A percentile compares a stretch with the other conserved stretches of the same genome.
Conservation (phyloP, 1,140 invertebrate species). For the Batillaria attramentaria region DNA sequence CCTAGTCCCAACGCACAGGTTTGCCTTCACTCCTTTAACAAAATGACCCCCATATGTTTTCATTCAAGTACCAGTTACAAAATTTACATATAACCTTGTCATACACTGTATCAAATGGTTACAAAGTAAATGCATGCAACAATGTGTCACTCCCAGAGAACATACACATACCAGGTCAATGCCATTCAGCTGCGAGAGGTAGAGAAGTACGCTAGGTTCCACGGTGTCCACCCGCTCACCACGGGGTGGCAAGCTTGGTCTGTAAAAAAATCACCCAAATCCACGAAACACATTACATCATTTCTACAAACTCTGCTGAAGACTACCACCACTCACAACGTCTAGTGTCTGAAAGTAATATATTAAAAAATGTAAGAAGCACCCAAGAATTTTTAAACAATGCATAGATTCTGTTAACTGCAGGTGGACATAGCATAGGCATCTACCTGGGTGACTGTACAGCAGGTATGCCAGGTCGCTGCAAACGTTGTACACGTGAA, state of each 20-base stretch:
- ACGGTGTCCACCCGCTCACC: constrained; percentile 26
- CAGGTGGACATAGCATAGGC: no score
- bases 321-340: neutral
- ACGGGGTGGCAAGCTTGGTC: constrained; percentile 23
- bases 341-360: neutral
- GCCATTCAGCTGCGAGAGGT: constrained; percentile 22
- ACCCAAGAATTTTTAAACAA: no score
- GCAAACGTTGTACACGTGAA: neutral
- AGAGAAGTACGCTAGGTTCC: constrained; percentile 25
- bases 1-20: no score
- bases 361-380: no score
- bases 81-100: no score
- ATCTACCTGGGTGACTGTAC: neutral
- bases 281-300: neutral
- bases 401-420: no score
- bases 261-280: neutral
- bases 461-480: neutral
- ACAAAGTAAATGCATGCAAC: neutral
- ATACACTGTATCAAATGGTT: neutral
- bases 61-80: no score
- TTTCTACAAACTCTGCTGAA: neutral
- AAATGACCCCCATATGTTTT: no score
- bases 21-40: no score
- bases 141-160: neutral
- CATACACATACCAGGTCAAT: constrained; percentile 27